A percentile compares a stretch with the other conserved stretches of the same genome.
Evolutionary conservation across 2,888 invertebrate species (phyloP).

Genomic region (Osmoderma eremita): DNA sequence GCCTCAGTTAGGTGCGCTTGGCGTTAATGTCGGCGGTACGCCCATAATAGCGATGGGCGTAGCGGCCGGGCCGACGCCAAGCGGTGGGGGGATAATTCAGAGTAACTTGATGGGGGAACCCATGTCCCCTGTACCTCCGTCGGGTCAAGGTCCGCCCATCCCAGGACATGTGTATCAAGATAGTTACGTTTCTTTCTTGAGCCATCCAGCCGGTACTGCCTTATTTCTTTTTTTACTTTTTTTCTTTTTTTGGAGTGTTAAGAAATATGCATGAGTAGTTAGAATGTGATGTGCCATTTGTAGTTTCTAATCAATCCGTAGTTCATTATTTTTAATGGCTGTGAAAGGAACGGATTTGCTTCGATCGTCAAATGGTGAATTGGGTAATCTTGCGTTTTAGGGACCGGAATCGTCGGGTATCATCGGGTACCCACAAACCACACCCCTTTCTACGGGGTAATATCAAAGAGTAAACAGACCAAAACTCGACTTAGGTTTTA

Average conservation of each 20-base stretch:
- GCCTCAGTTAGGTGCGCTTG: slow-evolving; percentile 48
- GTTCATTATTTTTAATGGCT: slow-evolving; percentile 31
- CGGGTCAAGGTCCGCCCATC: slow-evolving; percentile 53
- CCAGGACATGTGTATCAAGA: slow-evolving; percentile 70
- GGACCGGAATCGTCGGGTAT: too few relatives aligned
- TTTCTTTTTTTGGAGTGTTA: slow-evolving; percentile 54
- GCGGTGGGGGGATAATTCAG: slow-evolving; percentile 42
- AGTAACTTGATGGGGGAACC: slow-evolving; percentile 54
- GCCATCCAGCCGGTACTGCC: slow-evolving; percentile 68
- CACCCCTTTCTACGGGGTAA: too few relatives aligned
- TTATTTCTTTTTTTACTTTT: slow-evolving; percentile 56
- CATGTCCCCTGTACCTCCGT: slow-evolving; percentile 55
- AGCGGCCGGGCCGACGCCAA: slow-evolving; percentile 43
- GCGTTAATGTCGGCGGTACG: slow-evolving; percentile 46
- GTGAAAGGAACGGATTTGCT: slow-evolving; percentile 21
- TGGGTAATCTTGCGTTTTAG: too few relatives aligned
- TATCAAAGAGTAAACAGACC: too few relatives aligned
- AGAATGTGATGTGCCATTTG: slow-evolving; percentile 42
- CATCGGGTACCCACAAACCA: too few relatives aligned
- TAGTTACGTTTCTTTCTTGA: slow-evolving; percentile 75
- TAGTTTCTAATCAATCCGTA: slow-evolving; percentile 35
- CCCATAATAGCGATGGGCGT: slow-evolving; percentile 43
- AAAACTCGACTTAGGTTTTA: too few relatives aligned
- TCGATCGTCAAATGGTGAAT: too few relatives aligned
- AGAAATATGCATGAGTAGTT: slow-evolving; percentile 60